Percentiles rank a stretch among this genome's conserved stretches.
Evolutionary conservation across 2,888 invertebrate species (phyloP).

Genomic region (Drosophila maculinotata): DNA sequence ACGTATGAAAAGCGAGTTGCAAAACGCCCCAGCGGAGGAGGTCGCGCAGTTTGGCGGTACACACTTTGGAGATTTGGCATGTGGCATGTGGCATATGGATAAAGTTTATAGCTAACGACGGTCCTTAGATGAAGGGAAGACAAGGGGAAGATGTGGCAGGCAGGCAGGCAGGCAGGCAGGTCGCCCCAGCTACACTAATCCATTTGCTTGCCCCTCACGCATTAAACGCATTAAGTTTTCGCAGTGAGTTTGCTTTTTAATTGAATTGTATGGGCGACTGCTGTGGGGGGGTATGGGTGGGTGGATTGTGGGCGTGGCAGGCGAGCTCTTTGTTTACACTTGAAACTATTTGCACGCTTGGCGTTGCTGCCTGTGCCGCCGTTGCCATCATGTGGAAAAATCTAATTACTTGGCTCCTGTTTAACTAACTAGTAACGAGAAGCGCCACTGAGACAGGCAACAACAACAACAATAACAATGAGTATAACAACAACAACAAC

Average conservation of each 20-base stretch:
- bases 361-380: conserved; percentile 25
- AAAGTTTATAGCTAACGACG: conserved; percentile 57
- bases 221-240: conserved; percentile 75
- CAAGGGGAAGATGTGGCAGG: background rate
- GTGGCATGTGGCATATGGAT: conserved; percentile 56
- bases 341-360: conserved; percentile 63
- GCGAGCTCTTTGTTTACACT: conserved; percentile 64
- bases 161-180: conserved; percentile 6
- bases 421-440: conserved; percentile 61
- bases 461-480: conserved; percentile 2
- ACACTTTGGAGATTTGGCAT: conserved; percentile 58
- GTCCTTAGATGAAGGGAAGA: background rate
- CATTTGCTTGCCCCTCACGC: conserved; percentile 77
- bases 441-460: conserved; percentile 29
- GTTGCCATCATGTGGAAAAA: conserved; percentile 66
- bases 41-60: conserved; percentile 27
- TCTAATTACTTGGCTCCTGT: conserved; percentile 75
- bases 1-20: conserved; percentile 18
- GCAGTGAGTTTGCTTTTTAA: conserved; percentile 62
- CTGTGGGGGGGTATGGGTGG: conserved; percentile 15
- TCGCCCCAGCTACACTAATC: conserved; percentile 50
- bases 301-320: conserved; percentile 27
- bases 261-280: conserved; percentile 66
- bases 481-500: conserved; percentile 8
- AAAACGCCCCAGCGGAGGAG: conserved; percentile 30